Percentiles rank a stretch among this genome's conserved stretches.
These are phyloP conservation scores for Mus pahari DNA, from an alignment of 2,113 vertebrate species.

Conservation along the genomic window DNA sequence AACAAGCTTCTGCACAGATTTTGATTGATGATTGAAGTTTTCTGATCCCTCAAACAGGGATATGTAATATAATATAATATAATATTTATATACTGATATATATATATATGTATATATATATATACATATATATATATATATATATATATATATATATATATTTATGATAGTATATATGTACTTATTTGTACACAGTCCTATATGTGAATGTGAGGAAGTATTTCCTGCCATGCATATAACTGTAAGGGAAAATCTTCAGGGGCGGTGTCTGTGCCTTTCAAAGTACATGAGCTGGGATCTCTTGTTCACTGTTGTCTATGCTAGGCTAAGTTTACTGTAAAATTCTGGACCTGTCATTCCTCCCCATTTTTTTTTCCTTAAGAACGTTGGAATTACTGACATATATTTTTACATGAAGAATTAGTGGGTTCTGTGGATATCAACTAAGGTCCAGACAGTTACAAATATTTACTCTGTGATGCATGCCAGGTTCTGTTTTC, in stretches of 20 bases:
- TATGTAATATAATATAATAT: no score
- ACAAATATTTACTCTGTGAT: neutral
- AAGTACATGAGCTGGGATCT: neutral
- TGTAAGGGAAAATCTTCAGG: neutral
- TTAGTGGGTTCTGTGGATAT: neutral
- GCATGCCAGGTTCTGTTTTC: neutral
- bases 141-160: no score
- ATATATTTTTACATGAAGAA: rapidly evolving
- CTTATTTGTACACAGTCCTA: neutral
- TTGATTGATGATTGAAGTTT: neutral
- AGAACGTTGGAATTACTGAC: neutral
- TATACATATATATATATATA: no score
- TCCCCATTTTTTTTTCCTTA: neutral
- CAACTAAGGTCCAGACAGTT: neutral
- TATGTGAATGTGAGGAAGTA: neutral
- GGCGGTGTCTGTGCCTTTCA: neutral
- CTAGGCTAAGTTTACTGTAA: neutral
- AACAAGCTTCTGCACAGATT: neutral
- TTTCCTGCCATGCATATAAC: neutral
- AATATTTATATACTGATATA: no score
- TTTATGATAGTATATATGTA: neutral
- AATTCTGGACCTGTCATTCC: neutral
- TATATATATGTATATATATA: no score
- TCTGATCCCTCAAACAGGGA: rapidly evolving
- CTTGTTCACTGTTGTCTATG: neutral